Conservation (phyloP, 2,113 vertebrate species). For the Pipra filicauda region DNA sequence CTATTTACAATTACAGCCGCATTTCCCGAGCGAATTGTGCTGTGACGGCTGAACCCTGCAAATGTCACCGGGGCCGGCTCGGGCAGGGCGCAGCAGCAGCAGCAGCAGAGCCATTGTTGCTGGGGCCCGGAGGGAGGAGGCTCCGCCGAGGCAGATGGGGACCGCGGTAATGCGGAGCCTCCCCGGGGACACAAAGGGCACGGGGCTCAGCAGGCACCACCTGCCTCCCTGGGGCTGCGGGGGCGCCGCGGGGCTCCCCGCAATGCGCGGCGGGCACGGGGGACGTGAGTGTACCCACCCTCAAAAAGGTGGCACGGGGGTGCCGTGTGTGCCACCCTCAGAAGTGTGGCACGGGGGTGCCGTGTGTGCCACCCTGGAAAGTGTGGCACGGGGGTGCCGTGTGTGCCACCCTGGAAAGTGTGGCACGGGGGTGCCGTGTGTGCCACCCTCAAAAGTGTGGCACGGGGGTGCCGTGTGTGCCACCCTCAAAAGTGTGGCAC, state of each 20-base stretch:
- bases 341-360: accelerated
- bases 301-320: not conserved
- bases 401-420: not conserved
- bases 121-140: constrained; percentile 10
- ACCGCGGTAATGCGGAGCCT: constrained; percentile 1
- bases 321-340: not conserved
- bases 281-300: not conserved
- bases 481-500: not conserved
- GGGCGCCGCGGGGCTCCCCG: not conserved
- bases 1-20: not conserved
- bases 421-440: accelerated
- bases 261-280: not conserved
- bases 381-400: not conserved
- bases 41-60: not conserved
- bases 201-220: not conserved
- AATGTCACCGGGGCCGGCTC: not conserved
- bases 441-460: too few species aligned
- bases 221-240: not conserved
- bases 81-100: not conserved
- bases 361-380: not conserved
- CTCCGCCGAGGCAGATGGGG: constrained; percentile 48
- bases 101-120: constrained; percentile 42
- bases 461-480: not conserved
- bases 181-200: not conserved
- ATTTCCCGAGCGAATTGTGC: not conserved